Evolutionary conservation across 2,888 invertebrate species (phyloP).

Genomic region (Diaprepes abbreviatus): DNA sequence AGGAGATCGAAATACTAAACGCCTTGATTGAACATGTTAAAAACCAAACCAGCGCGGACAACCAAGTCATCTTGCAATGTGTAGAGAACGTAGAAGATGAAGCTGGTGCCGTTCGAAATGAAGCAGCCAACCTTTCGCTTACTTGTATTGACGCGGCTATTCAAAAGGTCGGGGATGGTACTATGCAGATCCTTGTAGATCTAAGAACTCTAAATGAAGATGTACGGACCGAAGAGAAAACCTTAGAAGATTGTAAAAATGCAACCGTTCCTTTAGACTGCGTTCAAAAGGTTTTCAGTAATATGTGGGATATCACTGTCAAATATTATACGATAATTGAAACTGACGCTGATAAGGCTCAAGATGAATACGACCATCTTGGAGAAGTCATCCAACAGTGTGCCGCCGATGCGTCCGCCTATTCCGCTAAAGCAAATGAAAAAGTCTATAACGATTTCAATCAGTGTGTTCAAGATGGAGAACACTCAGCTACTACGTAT

Average conservation of each 20-base stretch:
- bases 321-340: not conserved
- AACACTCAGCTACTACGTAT: not conserved
- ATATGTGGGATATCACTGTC: not conserved
- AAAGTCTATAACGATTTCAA: not conserved
- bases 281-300: not conserved
- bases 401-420: not conserved
- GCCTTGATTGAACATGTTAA: slow-evolving; percentile 11
- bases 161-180: not conserved
- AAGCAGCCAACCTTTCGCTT: not conserved
- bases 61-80: slow-evolving; percentile 4
- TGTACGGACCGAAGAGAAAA: not conserved
- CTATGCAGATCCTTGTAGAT: not conserved
- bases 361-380: slow-evolving; percentile 3
- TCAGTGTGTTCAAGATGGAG: not conserved
- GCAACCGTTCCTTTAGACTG: not conserved
- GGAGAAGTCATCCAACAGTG: not conserved
- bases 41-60: not conserved
- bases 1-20: not conserved
- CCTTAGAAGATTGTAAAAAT: slow-evolving; percentile 18
- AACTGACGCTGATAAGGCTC: slow-evolving; percentile 16
- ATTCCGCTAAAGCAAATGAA: not conserved
- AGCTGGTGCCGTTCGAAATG: not conserved
- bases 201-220: not conserved
- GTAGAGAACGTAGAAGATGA: slow-evolving; percentile 15
- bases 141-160: not conserved